Evolutionary conservation across 2,113 vertebrate genomes (phyloP).

Genomic region (Microtus montanus): DNA sequence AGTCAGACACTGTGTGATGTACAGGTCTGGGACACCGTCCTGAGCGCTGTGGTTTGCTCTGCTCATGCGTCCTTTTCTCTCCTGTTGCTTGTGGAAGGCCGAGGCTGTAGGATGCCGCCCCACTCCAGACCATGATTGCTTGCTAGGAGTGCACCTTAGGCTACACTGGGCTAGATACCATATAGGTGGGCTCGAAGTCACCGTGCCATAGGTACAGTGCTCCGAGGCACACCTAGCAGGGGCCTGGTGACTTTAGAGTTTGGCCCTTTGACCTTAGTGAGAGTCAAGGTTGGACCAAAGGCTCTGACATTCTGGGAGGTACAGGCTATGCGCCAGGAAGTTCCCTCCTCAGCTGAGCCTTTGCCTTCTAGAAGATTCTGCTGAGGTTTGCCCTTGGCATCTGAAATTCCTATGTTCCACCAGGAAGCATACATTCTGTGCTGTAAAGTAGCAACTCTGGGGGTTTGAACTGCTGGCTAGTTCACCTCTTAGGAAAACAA

Average conservation of each 20-base stretch:
- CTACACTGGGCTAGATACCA: neutral
- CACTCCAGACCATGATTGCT: constrained; percentile 60
- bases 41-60: neutral
- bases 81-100: constrained; percentile 53
- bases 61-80: neutral
- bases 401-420: neutral
- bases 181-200: neutral
- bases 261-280: neutral
- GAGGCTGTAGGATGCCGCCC: constrained; percentile 23
- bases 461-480: neutral
- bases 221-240: neutral
- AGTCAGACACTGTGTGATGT: neutral
- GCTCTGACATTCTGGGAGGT: neutral
- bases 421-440: neutral
- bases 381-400: constrained; percentile 7
- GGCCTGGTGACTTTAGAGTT: neutral
- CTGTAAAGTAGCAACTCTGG: neutral
- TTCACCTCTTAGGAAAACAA: constrained; percentile 16
- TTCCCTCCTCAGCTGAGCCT: neutral
- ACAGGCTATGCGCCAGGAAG: neutral
- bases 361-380: neutral
- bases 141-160: neutral
- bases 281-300: neutral
- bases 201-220: neutral
- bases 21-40: neutral